Evolutionary conservation across 1,140 invertebrate genomes (phyloP), one percentile per base, ranked within the genome.

Genomic region (Temnothorax nylanderi): DNA sequence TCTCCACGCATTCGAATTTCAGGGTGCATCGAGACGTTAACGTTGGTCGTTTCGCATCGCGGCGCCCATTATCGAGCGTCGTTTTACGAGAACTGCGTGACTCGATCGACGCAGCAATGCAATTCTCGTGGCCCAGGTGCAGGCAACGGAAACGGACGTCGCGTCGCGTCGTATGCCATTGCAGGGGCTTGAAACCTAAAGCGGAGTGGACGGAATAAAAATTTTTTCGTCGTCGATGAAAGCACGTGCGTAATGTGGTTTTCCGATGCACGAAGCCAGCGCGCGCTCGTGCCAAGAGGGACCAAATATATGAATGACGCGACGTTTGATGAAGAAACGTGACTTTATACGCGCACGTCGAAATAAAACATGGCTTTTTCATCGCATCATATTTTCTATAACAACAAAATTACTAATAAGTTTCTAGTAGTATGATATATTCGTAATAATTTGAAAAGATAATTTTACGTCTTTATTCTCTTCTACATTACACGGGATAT

Each of bases 1-100:
- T 44, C 47, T 47, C 78, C 11, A n/a, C 11, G 44, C 60, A n/a
- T 51, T 82, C 21, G 80, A 82, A 72, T 82, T 82, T 74, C 41
- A 54, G 13, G n/a, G 13, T 47, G 26, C 37, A 47, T 74, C 67
- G 54, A 58, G 41, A 72, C 41, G 71, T 82, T 82, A 74, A 74
- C 13, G 67, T 74, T 69, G 56, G 11, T 54, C 47, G 47, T 56
- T 58, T 82, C 67, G 67, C 54, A 60, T 11, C 18, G 34, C 34
- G 26, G 16, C 26, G 11, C 21, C 54, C 26, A 60, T 82, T 82
- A 72, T 82, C 37, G 78, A 11, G 0, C 64, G 37, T 32, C 5
- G 37, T 56, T 82, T 82, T 62, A 60, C 41, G 54, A 44, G 78
- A 26, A 21, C 44, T 26, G 34, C 62, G 18, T 47, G 26, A 1